Conservation (phyloP, 1,140 invertebrate genomes). For the Eciton burchellii region DNA sequence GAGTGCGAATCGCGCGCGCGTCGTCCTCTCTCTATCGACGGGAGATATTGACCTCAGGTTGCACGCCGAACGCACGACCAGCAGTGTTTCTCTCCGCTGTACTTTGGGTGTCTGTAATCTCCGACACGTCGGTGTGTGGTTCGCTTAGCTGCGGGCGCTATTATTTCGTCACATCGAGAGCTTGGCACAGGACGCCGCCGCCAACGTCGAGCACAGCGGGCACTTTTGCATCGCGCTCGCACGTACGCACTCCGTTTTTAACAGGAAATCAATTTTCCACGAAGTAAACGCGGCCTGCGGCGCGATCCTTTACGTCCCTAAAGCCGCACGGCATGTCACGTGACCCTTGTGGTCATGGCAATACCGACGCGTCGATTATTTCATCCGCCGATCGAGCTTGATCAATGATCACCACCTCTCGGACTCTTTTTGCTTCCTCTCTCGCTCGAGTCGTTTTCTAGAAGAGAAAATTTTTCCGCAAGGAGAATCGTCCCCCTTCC, state of each 20-base stretch:
- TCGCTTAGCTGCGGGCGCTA: conserved; percentile 50
- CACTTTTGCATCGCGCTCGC: no score
- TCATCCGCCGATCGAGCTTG: no score
- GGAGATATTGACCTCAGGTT: conserved; percentile 72
- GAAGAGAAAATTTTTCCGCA: no score
- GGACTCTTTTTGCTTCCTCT: no score
- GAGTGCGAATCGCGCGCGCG: conserved; percentile 38
- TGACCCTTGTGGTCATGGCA: no score
- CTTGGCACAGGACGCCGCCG: not conserved
- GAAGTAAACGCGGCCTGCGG: no score
- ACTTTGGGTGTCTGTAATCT: conserved; percentile 20
- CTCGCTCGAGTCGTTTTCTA: no score
- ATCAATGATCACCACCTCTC: no score
- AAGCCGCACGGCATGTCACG: no score
- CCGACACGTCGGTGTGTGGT: conserved; percentile 5
- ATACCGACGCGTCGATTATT: no score
- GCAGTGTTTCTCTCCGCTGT: conserved; percentile 12
- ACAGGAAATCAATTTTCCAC: conserved; percentile 6
- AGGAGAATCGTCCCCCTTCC: no score
- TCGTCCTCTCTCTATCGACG: conserved; percentile 60
- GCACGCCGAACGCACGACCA: conserved; percentile 28
- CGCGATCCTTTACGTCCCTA: no score
- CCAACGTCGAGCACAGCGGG: not conserved
- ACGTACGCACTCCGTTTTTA: conserved; percentile 20
- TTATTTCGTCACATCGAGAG: conserved; percentile 58